Evolutionary conservation across 2,888 invertebrate species (phyloP), one percentile per base, ranked within the genome.

Genomic region (Cephalotes varians): DNA sequence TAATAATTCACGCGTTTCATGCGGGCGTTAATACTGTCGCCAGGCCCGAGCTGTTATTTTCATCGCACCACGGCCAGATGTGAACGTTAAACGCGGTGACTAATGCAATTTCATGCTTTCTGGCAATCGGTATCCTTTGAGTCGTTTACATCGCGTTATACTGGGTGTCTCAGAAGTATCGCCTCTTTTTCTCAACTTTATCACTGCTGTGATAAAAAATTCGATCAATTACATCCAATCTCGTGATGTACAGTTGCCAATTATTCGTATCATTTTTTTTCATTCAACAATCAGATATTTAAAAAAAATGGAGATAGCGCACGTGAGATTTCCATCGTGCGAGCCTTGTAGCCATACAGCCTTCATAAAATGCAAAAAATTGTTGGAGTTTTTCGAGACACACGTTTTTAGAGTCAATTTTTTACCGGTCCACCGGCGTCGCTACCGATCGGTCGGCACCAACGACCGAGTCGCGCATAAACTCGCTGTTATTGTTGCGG

Each of bases 401-500:
- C 44, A 28, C 37, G 25, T 56, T 71, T 54, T 44, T 72, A 44
- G 15, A 40, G n/a, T 54, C 37, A 54, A 56, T 40, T 72, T 37
- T 47, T 25, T n/a, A 25, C 18, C 74, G 15, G 28, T 7, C 31
- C 21, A 5, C 25, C 34, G 44, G 40, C 47, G 37, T 58, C 64
- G 64, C 60, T 40, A 54, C 62, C 54, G 25, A 37, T 54, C n/a
- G n/a, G 71, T 56, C 58, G 49, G 40, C 69, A 37, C 34, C 84
- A 56, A 65, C 40, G 79, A 58, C 79, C 58, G 82, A n/a, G 79
- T 67, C 84, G 79, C 76, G 85, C 77, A 84, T 86, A 86, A 88
- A 86, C 82, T 82, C 62, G 83, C 73, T 84, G 82, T 88, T 88
- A 87, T 88, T 90, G 90, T 87, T 87, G 87, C 82, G 85, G 84